Evolutionary conservation across 2,888 invertebrate genomes (phyloP), one percentile per base, ranked within the genome.

Genomic region (Cheilosia variabilis): DNA sequence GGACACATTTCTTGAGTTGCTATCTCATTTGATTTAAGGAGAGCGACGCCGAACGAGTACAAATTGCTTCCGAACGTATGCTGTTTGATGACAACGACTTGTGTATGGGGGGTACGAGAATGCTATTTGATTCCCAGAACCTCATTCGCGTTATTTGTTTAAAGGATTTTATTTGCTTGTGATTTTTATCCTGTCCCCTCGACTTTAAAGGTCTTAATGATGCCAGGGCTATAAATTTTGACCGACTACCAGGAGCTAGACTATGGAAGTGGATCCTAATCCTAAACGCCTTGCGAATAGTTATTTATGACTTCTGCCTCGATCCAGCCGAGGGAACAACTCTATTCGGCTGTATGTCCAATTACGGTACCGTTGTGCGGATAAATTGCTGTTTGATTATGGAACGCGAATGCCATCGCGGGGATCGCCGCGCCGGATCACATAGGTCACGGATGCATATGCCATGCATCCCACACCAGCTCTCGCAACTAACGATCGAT

Each of bases 1-100:
- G 84, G 75, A 75, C 58, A 66, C 71, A 58, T 80, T 71, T 75
- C 71, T 84, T 65, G 31, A 65, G 80, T 53, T 79, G 63, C 57
- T 76, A 81, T 86, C 81, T 68, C 86, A 62, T 63, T 81, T 81
- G 81, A 81, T 77, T 86, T 77, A 76, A 68, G 72, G 68, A 72
- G 65, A 63, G 57, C 65, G 69, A 79, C 37, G 62, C 75, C 76
- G 65, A 71, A 65, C 55, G 86, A 52, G 86, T 77, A 77, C 76
- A 86, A 86, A 86, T 86, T 86, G 81, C 81, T 58, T 76, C 58
- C 53, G 72, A 77, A 50, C 52, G 71, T 45, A 37, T 50, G 47
- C 71, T 63, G 47, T 75, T 76, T 63, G 65, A 69, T 52, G 76
- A 45, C 65, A 71, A 43, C 45, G 24, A 41, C 41, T 41, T 17